Conservation (phyloP, 2,888 invertebrate species). For the Gortyna flavago region DNA sequence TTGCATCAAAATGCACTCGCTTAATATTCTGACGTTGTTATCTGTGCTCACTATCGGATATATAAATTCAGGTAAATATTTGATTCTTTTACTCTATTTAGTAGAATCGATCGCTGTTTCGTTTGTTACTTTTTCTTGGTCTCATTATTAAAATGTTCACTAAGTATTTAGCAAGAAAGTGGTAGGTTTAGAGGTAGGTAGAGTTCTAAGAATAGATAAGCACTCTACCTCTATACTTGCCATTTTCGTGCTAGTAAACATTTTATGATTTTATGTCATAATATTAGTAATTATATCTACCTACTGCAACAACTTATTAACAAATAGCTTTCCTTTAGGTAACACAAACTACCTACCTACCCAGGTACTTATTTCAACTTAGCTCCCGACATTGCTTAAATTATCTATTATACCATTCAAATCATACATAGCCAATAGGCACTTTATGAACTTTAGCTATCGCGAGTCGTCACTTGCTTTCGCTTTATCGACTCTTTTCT, state of each 20-base stretch:
- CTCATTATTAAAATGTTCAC: neutral
- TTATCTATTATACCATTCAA: neutral
- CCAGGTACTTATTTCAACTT: neutral
- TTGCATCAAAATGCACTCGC: constrained; percentile 68
- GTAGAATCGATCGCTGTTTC: constrained; percentile 2
- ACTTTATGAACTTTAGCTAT: constrained; percentile 13
- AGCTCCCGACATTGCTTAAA: neutral
- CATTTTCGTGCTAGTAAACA: neutral
- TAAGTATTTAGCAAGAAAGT: neutral
- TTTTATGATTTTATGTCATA: neutral
- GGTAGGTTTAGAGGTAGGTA: neutral
- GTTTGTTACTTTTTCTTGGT: constrained; percentile 4
- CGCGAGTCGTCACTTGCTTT: constrained; percentile 6
- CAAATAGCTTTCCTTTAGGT: neutral
- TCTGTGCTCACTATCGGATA: constrained; percentile 70
- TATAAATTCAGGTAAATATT: constrained; percentile 71
- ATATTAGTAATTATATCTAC: neutral
- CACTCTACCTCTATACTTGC: neutral
- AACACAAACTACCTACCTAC: constrained; percentile 2
- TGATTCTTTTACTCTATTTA: neutral
- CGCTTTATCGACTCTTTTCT: constrained; percentile 15
- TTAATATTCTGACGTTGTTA: constrained; percentile 65
- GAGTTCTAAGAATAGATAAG: neutral
- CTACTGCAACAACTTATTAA: neutral
- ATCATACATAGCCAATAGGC: neutral